Base-by-base conservation (phyloP, 2,888 invertebrate genomes). In the Eupithecia vulgata region DNA sequence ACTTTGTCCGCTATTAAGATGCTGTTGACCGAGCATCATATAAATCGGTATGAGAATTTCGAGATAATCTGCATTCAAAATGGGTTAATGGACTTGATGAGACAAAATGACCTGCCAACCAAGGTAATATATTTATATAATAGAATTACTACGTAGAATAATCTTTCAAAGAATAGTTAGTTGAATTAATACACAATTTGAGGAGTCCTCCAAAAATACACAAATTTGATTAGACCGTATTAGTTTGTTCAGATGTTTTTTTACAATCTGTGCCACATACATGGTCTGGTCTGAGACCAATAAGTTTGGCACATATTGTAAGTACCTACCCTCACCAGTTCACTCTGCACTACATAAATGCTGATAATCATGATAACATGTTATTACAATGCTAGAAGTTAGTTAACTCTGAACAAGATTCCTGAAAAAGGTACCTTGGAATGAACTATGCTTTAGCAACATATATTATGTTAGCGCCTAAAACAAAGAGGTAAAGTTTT, bases 41-140 rank as follows among this genome's bases (percentile, higher is more conserved):
- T 87, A 75, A 80, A 83, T 67, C 87, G 87, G 86, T 84, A 87
- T 64, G 85, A 87, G 65, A 86, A 81, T 64, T 73, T 83, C 5
- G 87, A 87, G 71, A 83, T 87, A 1, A 76, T 85, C 5, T 80
- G 80, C 52, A 78, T 87, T n/a, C 86, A 87, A 77, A 81, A 81
- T 59, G 79, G 78, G 48, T 73, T 86, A 25, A 79, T 86, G 75
- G 83, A 86, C 79, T 78, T 87, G 34, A 71, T 87, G 68, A 84
- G 82, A 67, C 81, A 81, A 64, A 79, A 80, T 71, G 73, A 78
- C 40, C 74, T 86, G 70, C 81, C 83, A n/a, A 75, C 76, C 5
- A 83, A 84, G 79, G 86, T 87, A 73, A 78, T 30, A 3, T 30
- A 30, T 30, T 30, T 30, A 30, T 30, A 30, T 30, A 30, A 30